Base-by-base conservation (phyloP, 2,888 invertebrate genomes). In the Erpobdella octoculata region DNA sequence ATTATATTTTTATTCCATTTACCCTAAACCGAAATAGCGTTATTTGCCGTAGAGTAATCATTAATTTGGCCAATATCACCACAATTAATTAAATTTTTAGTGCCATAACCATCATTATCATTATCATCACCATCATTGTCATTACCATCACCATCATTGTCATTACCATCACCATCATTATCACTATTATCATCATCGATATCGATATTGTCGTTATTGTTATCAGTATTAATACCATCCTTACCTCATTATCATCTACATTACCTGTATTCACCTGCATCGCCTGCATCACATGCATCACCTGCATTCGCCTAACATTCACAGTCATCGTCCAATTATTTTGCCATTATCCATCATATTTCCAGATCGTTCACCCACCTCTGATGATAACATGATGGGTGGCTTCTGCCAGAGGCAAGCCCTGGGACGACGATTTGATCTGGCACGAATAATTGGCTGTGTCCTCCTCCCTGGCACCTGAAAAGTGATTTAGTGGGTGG, bases 401-500 rank as follows among this genome's bases (percentile, higher is more conserved):
- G 48, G 36, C 48, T 21, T 21, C 33, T n/a, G 33, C 33, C n/a
- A 35, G 46, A n/a, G 46, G 53, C 33, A 15, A n/a, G 9, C 6
- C 35, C 21, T 48, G 35, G 15, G 18, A 18, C 6, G 69, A 28
- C 5, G 69, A 53, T 33, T 58, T 69, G 69, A 69, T 69, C 37
- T 69, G 46, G 58, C 69, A 69, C 12, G 31, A 58, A 58, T 69
- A 69, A 28, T 69, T 48, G 31, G 58, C 69, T 1, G 69, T 35
- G n/a, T 69, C 69, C 33, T 69, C 53, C 31, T 69, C 69, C 18
- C 53, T 25, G 15, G n/a, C n/a, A 15, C 35, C 31, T 53, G 69
- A 4, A 28, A 37, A 38, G 8, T 18, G 65, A 5, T 31, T n/a
- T n/a, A n/a, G n/a, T n/a, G n/a, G n/a, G n/a, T n/a, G n/a, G n/a